Evolutionary conservation across 2,797 vertebrate genomes (phyloP), one percentile per base, ranked within the genome.

Genomic region (Lacerta bilineata): DNA sequence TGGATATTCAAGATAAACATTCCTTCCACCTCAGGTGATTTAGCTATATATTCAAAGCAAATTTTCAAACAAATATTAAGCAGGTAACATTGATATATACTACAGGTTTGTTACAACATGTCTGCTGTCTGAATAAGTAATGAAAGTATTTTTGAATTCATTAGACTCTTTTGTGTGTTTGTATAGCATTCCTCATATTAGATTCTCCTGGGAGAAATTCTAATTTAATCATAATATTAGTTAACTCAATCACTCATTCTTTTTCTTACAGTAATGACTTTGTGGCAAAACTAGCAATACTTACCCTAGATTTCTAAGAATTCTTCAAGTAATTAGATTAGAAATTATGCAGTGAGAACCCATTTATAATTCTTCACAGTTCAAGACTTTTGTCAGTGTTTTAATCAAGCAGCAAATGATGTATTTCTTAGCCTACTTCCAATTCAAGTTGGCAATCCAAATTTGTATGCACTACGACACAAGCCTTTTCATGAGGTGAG

Each of bases 261-360:
- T 74, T 91, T 74, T 85, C 55, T 90, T 90, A 74, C 84, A 77
- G 2, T 84, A 72, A 59, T 91, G 88, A 90, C 92, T 93, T 90
- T 8, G 79, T 89, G 83, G 80, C 83, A 90, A 90, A 92, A 93
- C 87, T 93, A 80, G 61, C 90, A 88, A 91, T 41, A 74, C n/a
- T 93, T 85, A 91, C 81, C 80, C 68, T 89, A 0, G 89, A 88
- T 92, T 93, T 94, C 88, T 81, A 87, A 59, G 85, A 88, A 84
- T 88, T 92, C 88, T 92, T 93, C 92, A 93, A 94, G 90, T 93
- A 96, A 95, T 94, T 95, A 91, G 83, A 89, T 93, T 89, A 91
- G 91, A 95, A 94, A 94, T 94, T 87, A 83, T 78, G 72, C 86
- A 81, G 59, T 43, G 87, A 94, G 91, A 83, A 88, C 43, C 84